A percentile compares a stretch with the other conserved stretches of the same genome.
Evolutionary conservation across 1,140 invertebrate species (phyloP).

Genomic region (Nasonia vitripennis): DNA sequence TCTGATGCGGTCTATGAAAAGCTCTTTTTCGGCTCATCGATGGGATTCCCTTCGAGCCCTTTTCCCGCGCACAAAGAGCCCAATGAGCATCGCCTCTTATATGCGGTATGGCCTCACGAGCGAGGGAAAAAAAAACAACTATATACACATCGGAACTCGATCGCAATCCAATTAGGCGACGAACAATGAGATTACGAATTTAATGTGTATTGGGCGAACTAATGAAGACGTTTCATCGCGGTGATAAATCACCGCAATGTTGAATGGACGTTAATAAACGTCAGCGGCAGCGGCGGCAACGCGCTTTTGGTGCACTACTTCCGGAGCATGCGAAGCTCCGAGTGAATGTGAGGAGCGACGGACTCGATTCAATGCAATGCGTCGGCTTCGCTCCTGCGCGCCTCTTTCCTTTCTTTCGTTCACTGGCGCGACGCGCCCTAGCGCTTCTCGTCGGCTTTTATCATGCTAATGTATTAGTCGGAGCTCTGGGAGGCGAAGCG

Average conservation of each 20-base stretch:
- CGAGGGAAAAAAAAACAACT: background rate
- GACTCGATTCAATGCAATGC: background rate
- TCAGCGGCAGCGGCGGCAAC: background rate
- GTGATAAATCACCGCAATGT: constrained; percentile 25
- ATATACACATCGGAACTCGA: background rate
- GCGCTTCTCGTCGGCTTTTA: constrained; percentile 9
- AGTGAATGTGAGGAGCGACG: background rate
- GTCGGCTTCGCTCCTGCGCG: background rate
- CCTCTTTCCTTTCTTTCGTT: background rate
- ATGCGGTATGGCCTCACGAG: background rate
- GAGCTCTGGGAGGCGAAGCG: background rate
- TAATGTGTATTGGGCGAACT: background rate
- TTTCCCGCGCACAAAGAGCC: background rate
- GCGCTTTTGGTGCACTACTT: constrained; percentile 15
- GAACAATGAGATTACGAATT: background rate
- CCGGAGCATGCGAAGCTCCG: background rate
- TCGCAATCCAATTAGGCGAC: background rate
- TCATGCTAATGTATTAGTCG: constrained; percentile 31
- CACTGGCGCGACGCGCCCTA: background rate
- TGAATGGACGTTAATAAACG: constrained; percentile 17
- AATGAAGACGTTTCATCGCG: constrained; percentile 30
- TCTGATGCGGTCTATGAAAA: background rate
- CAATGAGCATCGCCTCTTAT: background rate
- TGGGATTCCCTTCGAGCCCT: background rate
- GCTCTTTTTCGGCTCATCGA: background rate